A percentile compares a stretch with the other conserved stretches of the same genome.
Evolutionary conservation across 35 echinoderm and acorn worm species (phyloP).

Genomic region (Ophiothrix spiculata): DNA sequence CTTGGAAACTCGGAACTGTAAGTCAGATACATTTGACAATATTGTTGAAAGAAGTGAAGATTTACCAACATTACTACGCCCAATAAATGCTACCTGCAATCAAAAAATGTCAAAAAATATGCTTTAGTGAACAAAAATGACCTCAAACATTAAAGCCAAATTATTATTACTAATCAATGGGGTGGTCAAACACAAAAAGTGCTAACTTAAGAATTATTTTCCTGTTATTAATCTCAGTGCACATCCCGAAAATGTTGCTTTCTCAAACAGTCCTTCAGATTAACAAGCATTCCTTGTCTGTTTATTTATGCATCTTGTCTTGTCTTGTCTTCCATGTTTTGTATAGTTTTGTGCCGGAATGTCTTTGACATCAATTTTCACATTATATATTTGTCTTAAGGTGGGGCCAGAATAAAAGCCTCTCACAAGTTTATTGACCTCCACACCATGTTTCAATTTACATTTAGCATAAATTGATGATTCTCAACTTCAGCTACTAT

Average conservation of each 20-base stretch:
- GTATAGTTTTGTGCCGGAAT: too few relatives aligned
- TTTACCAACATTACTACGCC: constrained; percentile 88
- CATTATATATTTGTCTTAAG: too few relatives aligned
- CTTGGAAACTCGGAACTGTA: constrained; percentile 69
- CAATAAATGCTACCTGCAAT: constrained; percentile 81
- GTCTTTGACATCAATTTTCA: too few relatives aligned
- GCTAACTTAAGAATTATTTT: background rate
- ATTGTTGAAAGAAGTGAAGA: constrained; percentile 78
- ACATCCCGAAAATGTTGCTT: background rate
- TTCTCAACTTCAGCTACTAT: too few relatives aligned
- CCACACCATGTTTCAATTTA: too few relatives aligned
- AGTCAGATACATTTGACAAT: constrained; percentile 7
- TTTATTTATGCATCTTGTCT: too few relatives aligned
- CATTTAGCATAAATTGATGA: too few relatives aligned
- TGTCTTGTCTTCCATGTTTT: too few relatives aligned
- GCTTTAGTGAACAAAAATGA: background rate
- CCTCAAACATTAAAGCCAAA: background rate
- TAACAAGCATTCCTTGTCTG: too few relatives aligned
- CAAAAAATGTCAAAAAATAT: constrained; percentile 19
- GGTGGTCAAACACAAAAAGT: background rate
- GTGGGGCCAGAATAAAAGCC: too few relatives aligned
- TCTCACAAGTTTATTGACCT: too few relatives aligned
- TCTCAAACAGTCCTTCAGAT: background rate
- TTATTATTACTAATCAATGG: background rate
- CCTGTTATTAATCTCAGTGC: background rate